Evolutionary conservation across 2,888 invertebrate species (phyloP).

Genomic region (Agrotis ipsilon): DNA sequence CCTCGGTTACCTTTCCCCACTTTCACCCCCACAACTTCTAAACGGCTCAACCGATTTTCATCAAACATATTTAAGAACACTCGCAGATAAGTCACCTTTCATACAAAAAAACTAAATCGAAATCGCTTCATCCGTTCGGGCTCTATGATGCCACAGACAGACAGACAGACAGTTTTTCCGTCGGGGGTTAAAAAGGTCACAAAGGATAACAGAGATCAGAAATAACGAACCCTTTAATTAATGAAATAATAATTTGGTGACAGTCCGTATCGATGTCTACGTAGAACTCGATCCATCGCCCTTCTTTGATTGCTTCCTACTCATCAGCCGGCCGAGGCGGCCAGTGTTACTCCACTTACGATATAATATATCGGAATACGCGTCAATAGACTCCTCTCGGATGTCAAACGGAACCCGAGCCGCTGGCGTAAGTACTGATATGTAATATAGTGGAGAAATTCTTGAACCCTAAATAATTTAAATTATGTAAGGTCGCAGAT

Average conservation of each 20-base stretch:
- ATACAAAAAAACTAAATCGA: too few species aligned
- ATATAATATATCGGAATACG: conserved; percentile 10
- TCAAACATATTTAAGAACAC: too few species aligned
- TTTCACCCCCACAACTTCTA: too few species aligned
- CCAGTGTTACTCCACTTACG: conserved; percentile 13
- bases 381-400: conserved; percentile 18
- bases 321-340: conserved; percentile 8
- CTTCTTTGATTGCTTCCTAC: conserved; percentile 16
- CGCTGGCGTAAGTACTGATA: conserved; percentile 3
- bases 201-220: neutral
- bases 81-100: too few species aligned
- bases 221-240: neutral
- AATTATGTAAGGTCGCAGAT: conserved; percentile 1
- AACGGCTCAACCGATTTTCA: too few species aligned
- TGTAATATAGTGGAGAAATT: neutral
- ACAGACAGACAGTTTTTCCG: too few species aligned
- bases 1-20: too few species aligned
- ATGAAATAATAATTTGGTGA: neutral
- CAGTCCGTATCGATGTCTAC: neutral
- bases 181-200: neutral
- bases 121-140: too few species aligned
- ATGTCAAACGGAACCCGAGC: conserved; percentile 29
- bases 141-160: too few species aligned
- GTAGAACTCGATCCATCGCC: neutral
- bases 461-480: neutral